Evolutionary conservation across 2,797 vertebrate species (phyloP), one percentile per base, ranked within the genome.

Genomic region (Tokudaia muenninki): DNA sequence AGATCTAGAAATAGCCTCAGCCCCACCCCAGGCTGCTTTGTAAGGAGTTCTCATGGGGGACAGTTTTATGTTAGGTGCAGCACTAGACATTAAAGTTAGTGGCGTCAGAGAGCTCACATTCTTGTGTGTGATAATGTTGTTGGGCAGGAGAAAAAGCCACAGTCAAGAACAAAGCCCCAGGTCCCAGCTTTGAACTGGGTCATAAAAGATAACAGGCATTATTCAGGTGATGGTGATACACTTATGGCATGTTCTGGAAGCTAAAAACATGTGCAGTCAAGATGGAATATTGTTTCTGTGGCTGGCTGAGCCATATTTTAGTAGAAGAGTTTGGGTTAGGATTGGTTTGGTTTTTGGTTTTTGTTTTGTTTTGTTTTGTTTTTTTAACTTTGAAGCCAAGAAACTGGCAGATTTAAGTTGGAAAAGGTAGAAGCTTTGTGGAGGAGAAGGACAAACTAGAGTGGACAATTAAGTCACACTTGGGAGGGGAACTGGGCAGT

Each of bases 1-100:
- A 96, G 84, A 93, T 59, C 57, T 91, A 88, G 63, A 89, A 77
- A 34, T 19, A 78, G 72, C 37, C 24, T 74, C 12, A n/a, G 31
- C n/a, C 50, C 12, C 31, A 65, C 13, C 44, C 67, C 16, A 0
- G 22, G 52, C 17, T 79, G n/a, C 14, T 24, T 93, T 21, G 2
- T 79, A 52, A 24, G 5, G 47, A 87, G 21, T 50, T 83, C 83
- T 91, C 75, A 57, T 17, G 19, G 9, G 3, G 52, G 19, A 70
- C 63, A 86, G 63, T 50, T 50, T 67, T 52, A n/a, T 86, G 37
- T n/a, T 34, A 67, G 1, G 17, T 83, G 9, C 6, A 74, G 63
- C 22, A 52, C 44, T 50, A 37, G 12, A 24, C 83, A 50, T 50
- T 34, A 50, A 8, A 52, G 83, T 86, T 67, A 70, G 44, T 86